phyloP scores from a whole-genome alignment of 2,113 vertebrate species.

The Tautogolabrus adspersus region DNA sequence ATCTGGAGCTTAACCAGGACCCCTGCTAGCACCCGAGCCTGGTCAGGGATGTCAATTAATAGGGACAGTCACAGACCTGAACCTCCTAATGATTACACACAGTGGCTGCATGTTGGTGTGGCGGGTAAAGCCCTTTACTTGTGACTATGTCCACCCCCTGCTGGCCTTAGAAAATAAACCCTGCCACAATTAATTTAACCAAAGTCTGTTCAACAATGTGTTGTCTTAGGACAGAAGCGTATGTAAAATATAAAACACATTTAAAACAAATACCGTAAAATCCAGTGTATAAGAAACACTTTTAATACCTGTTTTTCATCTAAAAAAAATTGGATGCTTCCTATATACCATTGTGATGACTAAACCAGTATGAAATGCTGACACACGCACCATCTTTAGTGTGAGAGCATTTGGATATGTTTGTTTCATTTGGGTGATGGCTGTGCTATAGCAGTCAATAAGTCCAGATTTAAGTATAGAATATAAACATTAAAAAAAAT shows the following conservation, averaged over 20 bases:
- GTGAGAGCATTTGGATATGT: too few species aligned
- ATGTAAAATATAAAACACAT: neutral
- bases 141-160: constrained; percentile 50
- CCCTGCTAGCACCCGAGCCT: constrained; percentile 38
- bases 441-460: neutral
- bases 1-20: constrained; percentile 67
- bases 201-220: neutral
- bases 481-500: too few species aligned
- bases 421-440: neutral
- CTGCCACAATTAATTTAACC: constrained; percentile 3
- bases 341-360: too few species aligned
- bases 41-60: constrained; percentile 39
- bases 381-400: too few species aligned
- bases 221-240: neutral
- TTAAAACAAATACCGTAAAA: too few species aligned
- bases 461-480: too few species aligned
- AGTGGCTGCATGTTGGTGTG: constrained; percentile 2
- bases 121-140: neutral
- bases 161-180: constrained; percentile 50
- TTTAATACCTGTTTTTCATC: too few species aligned
- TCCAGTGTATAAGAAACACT: too few species aligned
- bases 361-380: too few species aligned
- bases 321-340: too few species aligned
- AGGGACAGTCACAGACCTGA: constrained; percentile 25
- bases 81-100: neutral